Conservation (phyloP, 2,797 vertebrate species). For the Labeo calbasu region DNA sequence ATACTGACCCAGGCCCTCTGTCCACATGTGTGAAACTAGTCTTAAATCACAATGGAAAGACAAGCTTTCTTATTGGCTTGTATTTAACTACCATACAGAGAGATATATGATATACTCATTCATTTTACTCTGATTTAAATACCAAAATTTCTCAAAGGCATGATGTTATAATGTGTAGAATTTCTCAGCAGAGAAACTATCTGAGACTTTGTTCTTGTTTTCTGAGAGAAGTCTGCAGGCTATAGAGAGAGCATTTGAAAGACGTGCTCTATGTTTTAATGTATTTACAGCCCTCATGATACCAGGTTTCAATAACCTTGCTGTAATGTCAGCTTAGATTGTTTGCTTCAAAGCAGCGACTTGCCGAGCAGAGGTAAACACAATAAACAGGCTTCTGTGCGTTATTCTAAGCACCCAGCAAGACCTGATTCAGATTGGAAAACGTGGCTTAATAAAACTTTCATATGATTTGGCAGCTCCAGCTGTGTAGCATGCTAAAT, state of each 20-base stretch:
- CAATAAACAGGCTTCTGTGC: slow-evolving; percentile 33
- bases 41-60: neutral
- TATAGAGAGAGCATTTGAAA: slow-evolving; percentile 21
- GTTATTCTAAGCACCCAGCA: slow-evolving; percentile 20
- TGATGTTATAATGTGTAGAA: slow-evolving; percentile 1
- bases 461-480: neutral
- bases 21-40: slow-evolving; percentile 8
- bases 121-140: neutral
- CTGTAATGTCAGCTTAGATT: slow-evolving; percentile 41
- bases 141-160: neutral
- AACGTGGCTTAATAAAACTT: slow-evolving; percentile 20
- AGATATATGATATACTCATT: neutral
- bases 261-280: slow-evolving; percentile 31
- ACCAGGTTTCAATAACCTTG: slow-evolving; percentile 43
- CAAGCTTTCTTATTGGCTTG: neutral
- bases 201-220: slow-evolving; percentile 19
- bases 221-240: slow-evolving; percentile 22
- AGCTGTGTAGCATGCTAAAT: neutral
- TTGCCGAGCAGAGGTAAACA: slow-evolving; percentile 29
- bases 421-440: slow-evolving; percentile 19
- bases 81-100: neutral
- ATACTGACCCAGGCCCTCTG: neutral
- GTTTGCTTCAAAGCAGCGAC: slow-evolving; percentile 43
- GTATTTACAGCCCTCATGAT: slow-evolving; percentile 28
- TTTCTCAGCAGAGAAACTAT: slow-evolving; percentile 17